A percentile compares a stretch with the other conserved stretches of the same genome.
Evolutionary conservation across 2,797 vertebrate species (phyloP).

Genomic region (Pachyuromys duprasi): DNA sequence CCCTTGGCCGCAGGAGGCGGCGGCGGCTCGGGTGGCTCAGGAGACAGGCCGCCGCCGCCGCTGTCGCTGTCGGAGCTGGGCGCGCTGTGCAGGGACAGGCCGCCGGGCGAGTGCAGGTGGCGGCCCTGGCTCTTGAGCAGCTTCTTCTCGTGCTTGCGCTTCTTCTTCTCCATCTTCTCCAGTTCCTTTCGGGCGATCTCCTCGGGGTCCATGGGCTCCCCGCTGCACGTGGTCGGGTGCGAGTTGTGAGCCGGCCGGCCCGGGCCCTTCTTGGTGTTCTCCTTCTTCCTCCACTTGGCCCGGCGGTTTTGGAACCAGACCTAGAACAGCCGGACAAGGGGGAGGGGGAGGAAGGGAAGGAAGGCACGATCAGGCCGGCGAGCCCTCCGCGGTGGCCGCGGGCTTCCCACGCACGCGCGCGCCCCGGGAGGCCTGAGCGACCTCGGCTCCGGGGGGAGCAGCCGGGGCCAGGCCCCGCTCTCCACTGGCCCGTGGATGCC

Average conservation of each 20-base stretch:
- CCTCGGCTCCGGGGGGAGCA: neutral
- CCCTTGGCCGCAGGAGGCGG: slow-evolving; percentile 71
- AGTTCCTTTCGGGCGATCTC: slow-evolving; percentile 97
- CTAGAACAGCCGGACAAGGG: slow-evolving; percentile 86
- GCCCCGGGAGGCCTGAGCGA: neutral
- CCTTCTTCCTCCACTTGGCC: slow-evolving; percentile 99
- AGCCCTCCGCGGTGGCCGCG: neutral
- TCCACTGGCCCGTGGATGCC: neutral
- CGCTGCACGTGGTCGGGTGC: slow-evolving; percentile 98
- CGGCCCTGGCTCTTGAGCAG: slow-evolving; percentile 95
- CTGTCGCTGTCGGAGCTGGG: slow-evolving; percentile 98
- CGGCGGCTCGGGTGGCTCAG: slow-evolving; percentile 89
- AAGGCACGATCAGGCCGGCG: slow-evolving; percentile 62
- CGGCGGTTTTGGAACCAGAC: slow-evolving; percentile 99
- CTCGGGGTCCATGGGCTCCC: slow-evolving; percentile 98
- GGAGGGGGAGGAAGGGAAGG: slow-evolving; percentile 63
- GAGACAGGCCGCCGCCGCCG: slow-evolving; percentile 90
- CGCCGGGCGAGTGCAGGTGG: slow-evolving; percentile 89
- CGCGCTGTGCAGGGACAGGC: slow-evolving; percentile 94
- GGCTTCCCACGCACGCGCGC: slow-evolving; percentile 19
- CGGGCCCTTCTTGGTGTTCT: slow-evolving; percentile 99
- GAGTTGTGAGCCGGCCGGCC: slow-evolving; percentile 99
- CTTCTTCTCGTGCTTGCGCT: slow-evolving; percentile 96
- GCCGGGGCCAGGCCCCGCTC: neutral
- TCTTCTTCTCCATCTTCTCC: slow-evolving; percentile 97